Percentiles rank a stretch among this genome's conserved stretches.
phyloP scores from a whole-genome alignment of 2,113 vertebrate species.

The Ardeotis arabs region DNA sequence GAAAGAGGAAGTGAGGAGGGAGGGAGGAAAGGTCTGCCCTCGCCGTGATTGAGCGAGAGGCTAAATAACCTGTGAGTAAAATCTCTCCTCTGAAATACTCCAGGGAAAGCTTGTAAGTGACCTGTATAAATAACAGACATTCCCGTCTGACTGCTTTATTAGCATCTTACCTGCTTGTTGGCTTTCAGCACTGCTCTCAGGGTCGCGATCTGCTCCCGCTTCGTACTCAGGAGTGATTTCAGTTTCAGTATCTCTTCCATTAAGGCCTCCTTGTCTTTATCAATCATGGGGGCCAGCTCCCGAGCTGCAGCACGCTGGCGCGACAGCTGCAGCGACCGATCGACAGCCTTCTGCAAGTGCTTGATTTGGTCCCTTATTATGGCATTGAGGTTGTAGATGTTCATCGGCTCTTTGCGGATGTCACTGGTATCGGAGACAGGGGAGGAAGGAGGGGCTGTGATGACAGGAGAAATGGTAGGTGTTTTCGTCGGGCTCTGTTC shows the following conservation, averaged over 20 bases:
- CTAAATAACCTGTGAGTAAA: background rate
- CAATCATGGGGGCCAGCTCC: conserved; percentile 90
- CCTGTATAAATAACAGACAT: background rate
- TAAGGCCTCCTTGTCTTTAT: conserved; percentile 96
- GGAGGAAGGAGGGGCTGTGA: conserved; percentile 86
- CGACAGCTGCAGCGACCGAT: conserved; percentile 93
- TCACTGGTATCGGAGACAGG: conserved; percentile 85
- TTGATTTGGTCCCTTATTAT: conserved; percentile 98
- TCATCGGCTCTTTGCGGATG: conserved; percentile 96
- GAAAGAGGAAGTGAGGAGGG: background rate
- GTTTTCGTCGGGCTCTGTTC: conserved; percentile 85
- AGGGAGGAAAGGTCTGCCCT: background rate
- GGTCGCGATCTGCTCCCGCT: conserved; percentile 97
- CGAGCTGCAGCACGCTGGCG: conserved; percentile 91
- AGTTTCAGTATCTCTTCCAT: conserved; percentile 98
- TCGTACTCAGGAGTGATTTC: conserved; percentile 95
- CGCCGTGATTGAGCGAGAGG: background rate
- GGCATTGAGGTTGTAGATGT: conserved; percentile 98
- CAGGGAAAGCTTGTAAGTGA: background rate
- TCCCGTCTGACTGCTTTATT: background rate
- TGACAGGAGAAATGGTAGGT: conserved; percentile 80
- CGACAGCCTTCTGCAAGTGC: conserved; percentile 95
- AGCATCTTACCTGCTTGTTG: conserved; percentile 91
- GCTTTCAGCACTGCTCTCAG: conserved; percentile 94
- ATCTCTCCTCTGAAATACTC: background rate